These are phyloP conservation scores for Gymnothorax javanicus DNA, from an alignment of 2,797 vertebrate species.

Conservation along the genomic window DNA sequence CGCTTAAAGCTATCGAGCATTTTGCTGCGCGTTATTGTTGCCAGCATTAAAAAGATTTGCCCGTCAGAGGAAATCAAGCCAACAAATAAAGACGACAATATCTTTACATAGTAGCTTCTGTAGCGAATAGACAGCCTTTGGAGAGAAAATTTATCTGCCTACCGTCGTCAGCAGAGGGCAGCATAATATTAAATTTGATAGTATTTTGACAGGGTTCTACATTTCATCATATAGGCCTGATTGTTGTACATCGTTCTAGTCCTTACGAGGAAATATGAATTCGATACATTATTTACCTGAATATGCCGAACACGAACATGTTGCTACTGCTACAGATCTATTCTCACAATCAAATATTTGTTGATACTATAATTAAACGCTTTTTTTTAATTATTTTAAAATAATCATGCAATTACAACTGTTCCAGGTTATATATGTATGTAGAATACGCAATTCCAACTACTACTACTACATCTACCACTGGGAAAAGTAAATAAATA, in stretches of 20 bases:
- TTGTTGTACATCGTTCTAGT: not conserved
- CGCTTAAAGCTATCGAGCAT: not conserved
- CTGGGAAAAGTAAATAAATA: no score
- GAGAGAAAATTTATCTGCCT: not conserved
- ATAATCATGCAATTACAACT: not conserved
- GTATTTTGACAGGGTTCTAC: not conserved
- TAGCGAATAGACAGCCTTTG: not conserved
- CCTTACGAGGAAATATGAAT: slow-evolving; percentile 26
- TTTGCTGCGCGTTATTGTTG: not conserved
- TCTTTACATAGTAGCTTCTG: not conserved
- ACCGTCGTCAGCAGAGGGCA: slow-evolving; percentile 63
- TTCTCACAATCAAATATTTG: not conserved
- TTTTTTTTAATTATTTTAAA: not conserved
- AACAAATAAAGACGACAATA: not conserved
- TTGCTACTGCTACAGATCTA: not conserved
- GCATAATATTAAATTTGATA: slow-evolving; percentile 47
- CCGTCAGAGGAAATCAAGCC: not conserved
- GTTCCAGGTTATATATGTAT: not conserved
- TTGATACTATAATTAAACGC: no score
- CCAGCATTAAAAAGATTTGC: not conserved
- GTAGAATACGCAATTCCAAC: not conserved
- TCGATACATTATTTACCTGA: not conserved
- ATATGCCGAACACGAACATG: not conserved
- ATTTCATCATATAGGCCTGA: not conserved
- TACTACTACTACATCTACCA: not conserved